Evolutionary conservation across 2,797 vertebrate genomes (phyloP).

Genomic region (Sarcophilus harrisii): DNA sequence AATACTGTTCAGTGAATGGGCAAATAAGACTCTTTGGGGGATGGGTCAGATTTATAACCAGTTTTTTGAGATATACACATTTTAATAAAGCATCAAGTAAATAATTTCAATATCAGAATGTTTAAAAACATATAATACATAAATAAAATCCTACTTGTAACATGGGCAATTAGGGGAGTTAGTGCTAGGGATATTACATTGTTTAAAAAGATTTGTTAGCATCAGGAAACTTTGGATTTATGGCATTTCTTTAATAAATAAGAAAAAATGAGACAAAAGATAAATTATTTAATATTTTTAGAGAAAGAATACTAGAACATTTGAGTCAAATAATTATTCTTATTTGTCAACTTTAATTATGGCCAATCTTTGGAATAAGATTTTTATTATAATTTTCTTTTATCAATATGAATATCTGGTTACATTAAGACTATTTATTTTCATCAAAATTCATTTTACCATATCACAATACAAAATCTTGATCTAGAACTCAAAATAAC

Average conservation of each 20-base stretch:
- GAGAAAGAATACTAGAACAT: not conserved
- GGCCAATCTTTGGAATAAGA: not conserved
- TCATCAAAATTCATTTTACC: not conserved
- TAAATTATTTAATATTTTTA: no score
- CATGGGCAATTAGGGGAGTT: not conserved
- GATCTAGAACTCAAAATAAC: not conserved
- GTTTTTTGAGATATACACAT: not conserved
- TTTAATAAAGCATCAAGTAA: not conserved
- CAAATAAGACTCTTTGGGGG: not conserved
- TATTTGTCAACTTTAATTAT: not conserved
- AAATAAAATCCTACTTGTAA: not conserved
- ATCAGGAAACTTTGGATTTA: not conserved
- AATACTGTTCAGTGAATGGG: not conserved
- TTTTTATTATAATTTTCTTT: not conserved
- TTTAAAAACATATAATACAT: not conserved
- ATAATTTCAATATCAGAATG: not conserved
- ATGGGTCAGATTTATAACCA: not conserved
- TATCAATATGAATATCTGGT: not conserved
- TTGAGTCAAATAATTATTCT: not conserved
- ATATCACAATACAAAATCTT: not conserved
- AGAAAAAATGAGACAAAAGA: not conserved
- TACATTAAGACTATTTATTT: not conserved
- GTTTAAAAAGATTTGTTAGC: not conserved
- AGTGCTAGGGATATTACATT: not conserved
- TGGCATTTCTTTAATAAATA: not conserved